Evolutionary conservation across 2,797 vertebrate species (phyloP), one percentile per base, ranked within the genome.

Genomic region (Gymnodraco acuticeps): DNA sequence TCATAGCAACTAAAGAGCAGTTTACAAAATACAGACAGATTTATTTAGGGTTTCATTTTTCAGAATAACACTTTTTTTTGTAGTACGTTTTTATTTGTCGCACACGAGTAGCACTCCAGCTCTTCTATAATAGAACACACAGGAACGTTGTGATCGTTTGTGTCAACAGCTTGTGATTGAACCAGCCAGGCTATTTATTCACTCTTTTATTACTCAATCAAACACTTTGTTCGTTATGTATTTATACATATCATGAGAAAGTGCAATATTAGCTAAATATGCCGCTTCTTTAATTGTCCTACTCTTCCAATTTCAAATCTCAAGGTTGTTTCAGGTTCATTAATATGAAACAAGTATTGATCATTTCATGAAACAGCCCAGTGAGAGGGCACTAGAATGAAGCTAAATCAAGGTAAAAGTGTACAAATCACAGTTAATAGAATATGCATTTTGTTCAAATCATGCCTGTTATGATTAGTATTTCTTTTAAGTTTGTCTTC

Each of bases 171-270:
- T 66, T 60, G 38, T 47, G 14, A 17, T 27, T 50, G 4, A 75
- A 54, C 11, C 63, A 67, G 51, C 59, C 38, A 8, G 12, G 48
- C n/a, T 51, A 15, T 75, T 62, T 46, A 20, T 77, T 73, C 20
- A 33, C 47, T 11, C 64, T 38, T 60, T 55, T 14, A 55, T 31
- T 4, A 2, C 31, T 71, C 33, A 23, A 2, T 72, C 43, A 77
- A 33, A 73, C 41, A 61, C 56, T 45, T 47, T 41, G n/a, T 71
- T 83, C 42, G 47, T 48, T 53, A 67, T 69, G 61, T 73, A 58
- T 81, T 70, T 14, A 10, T 63, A 54, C 83, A 84, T 80, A 84
- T 88, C 83, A 72, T 72, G 70, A 86, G 68, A 73, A 64, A 56
- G 64, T 81, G 85, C 78, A 84, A 76, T 79, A 80, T 65, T 45